Base-by-base conservation (phyloP, 2,888 invertebrate genomes). In the Pheosia tremula region DNA sequence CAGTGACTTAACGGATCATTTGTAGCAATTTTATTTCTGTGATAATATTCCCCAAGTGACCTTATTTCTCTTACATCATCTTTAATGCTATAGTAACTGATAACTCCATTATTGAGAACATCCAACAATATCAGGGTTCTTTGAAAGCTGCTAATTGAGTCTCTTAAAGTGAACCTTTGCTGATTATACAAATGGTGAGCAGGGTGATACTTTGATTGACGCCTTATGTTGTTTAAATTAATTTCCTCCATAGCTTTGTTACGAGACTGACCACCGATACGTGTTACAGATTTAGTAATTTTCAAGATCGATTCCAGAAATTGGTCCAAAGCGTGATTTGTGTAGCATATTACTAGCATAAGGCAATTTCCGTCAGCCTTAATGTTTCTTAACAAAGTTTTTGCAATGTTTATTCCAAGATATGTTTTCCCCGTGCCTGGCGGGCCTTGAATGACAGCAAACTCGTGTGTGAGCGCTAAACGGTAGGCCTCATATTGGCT, bases 341-440 rank as follows among this genome's bases (percentile, higher is more conserved):
- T 98, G 80, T 95, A 97, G 79, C 97, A 97, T 24, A 98, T 95
- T 3, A 98, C 93, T 36, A 98, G 90, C 77, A 97, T 95, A 3
- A 95, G 95, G 58, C 86, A 87, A 3, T 74, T 64, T 4, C 63
- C 58, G 0, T 50, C 13, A 6, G 63, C 5, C 10, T 81, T 72
- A 37, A 88, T 58, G 80, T 96, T 97, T 59, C 94, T 78, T 7
- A 97, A 78, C n/a, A 98, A 82, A 0, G 95, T 93, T 71, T 95
- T 88, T 0, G 96, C 95, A 24, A 98, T 94, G 88, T 96, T 95
- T 5, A 97, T 90, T 0, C 97, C 97, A 9, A 98, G 84, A 81
- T 94, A 96, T 0, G 97, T 97, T 90, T 98, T 98, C 0, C 98
- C 98, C 0, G 97, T 97, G 4, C 98, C 98, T 0, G 98, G 98